These are phyloP conservation scores for Aradophagus sp. DNA, from an alignment of 1,140 invertebrate species.

Conservation along the genomic window DNA sequence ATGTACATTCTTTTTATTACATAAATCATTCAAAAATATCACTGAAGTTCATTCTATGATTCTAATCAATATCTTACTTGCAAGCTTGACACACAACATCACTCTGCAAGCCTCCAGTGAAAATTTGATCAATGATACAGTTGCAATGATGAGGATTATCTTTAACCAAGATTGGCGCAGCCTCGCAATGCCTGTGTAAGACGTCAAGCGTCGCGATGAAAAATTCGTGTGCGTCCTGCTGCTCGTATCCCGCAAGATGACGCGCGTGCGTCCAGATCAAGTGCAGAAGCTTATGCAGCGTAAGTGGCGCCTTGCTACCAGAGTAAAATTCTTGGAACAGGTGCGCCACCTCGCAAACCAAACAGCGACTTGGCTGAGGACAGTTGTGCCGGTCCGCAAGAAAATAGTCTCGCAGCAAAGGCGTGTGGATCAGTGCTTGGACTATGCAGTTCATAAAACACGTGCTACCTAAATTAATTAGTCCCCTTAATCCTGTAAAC, in stretches of 20 bases:
- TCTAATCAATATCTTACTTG: conserved; percentile 79
- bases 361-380: conserved; percentile 82
- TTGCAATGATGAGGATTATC: conserved; percentile 86
- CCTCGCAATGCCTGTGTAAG: conserved; percentile 86
- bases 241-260: conserved; percentile 96
- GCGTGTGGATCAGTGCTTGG: conserved; percentile 96
- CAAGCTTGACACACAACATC: conserved; percentile 97
- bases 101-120: conserved; percentile 96
- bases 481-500: conserved; percentile 85
- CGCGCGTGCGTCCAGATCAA: conserved; percentile 97
- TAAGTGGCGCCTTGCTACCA: conserved; percentile 89
- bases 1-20: no score
- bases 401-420: conserved; percentile 95
- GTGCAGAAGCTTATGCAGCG: conserved; percentile 90
- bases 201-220: conserved; percentile 96
- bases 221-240: conserved; percentile 99
- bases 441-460: conserved; percentile 99
- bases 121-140: conserved; percentile 98
- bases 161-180: conserved; percentile 72
- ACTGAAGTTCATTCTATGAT: neutral
- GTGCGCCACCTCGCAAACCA: conserved; percentile 94
- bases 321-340: conserved; percentile 95
- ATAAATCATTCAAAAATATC: no score
- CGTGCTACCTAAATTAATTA: conserved; percentile 98
- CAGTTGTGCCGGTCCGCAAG: conserved; percentile 93